Evolutionary conservation across 2,888 invertebrate species (phyloP).

Genomic region (Aphidoletes aphidimyza): DNA sequence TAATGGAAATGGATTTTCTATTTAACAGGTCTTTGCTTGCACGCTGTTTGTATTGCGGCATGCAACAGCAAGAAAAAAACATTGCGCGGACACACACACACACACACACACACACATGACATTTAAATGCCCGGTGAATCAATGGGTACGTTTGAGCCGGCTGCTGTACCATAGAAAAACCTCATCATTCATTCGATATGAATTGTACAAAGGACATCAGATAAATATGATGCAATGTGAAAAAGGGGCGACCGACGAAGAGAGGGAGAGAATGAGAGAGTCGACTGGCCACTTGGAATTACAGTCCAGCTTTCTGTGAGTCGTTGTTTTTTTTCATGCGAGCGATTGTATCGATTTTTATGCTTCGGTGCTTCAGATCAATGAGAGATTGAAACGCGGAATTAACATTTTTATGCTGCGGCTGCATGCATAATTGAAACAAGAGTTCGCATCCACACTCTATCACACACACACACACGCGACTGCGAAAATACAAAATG

Average conservation of each 20-base stretch:
- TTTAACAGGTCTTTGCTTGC: background rate
- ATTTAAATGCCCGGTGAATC: slow-evolving; percentile 26
- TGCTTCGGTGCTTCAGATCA: slow-evolving; percentile 16
- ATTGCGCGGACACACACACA: no score
- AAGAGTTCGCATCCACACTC: background rate
- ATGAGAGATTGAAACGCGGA: slow-evolving; percentile 16
- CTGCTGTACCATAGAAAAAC: background rate
- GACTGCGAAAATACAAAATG: background rate
- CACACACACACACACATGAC: no score
- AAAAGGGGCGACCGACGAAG: no score
- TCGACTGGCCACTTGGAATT: slow-evolving; percentile 9
- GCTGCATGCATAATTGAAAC: slow-evolving; percentile 35
- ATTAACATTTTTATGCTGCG: slow-evolving; percentile 27
- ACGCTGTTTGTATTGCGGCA: background rate
- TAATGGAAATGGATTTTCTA: slow-evolving; percentile 46
- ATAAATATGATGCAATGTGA: slow-evolving; percentile 30
- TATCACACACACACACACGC: background rate
- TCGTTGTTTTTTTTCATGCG: background rate
- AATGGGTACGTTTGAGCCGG: background rate
- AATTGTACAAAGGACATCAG: slow-evolving; percentile 23
- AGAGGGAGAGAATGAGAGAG: background rate
- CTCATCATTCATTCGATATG: slow-evolving; percentile 45
- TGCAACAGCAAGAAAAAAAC: background rate
- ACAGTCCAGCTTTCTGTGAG: background rate
- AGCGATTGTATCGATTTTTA: slow-evolving; percentile 46